These are phyloP conservation scores for Eueremaeus valkanovi DNA, from an alignment of 2,888 invertebrate species.

Conservation along the genomic window DNA sequence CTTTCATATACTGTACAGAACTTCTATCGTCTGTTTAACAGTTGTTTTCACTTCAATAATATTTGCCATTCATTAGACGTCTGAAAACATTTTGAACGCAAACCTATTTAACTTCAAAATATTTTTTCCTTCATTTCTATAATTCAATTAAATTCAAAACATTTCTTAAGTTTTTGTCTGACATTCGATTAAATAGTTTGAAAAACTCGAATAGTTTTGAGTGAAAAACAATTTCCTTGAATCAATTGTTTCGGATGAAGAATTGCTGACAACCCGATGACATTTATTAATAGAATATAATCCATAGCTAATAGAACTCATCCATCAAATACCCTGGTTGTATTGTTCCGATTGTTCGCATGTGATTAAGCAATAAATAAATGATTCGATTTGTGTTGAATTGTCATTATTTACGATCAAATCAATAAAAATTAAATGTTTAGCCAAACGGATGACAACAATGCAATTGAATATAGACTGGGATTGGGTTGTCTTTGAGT, in stretches of 20 bases:
- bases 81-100: not conserved
- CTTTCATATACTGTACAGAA: not conserved
- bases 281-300: conserved; percentile 19
- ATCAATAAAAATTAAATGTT: conserved; percentile 19
- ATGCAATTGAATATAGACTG: too few relatives aligned
- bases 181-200: not conserved
- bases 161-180: conserved; percentile 2
- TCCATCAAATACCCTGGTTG: conserved; percentile 6
- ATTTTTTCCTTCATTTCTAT: too few relatives aligned
- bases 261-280: conserved; percentile 33
- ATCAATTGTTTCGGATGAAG: conserved; percentile 16
- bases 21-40: too few relatives aligned
- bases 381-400: conserved; percentile 16
- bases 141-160: conserved; percentile 9
- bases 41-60: conserved; percentile 12
- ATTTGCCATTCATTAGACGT: not conserved
- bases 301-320: not conserved
- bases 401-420: conserved; percentile 7
- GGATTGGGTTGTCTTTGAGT: not conserved
- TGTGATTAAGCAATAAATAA: conserved; percentile 35
- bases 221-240: conserved; percentile 3
- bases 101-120: too few relatives aligned
- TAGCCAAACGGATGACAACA: not conserved
- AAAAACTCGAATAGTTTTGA: not conserved
- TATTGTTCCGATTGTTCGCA: conserved; percentile 30